Conservation (phyloP, 2,797 vertebrate species). For the Poecilia wingei region DNA sequence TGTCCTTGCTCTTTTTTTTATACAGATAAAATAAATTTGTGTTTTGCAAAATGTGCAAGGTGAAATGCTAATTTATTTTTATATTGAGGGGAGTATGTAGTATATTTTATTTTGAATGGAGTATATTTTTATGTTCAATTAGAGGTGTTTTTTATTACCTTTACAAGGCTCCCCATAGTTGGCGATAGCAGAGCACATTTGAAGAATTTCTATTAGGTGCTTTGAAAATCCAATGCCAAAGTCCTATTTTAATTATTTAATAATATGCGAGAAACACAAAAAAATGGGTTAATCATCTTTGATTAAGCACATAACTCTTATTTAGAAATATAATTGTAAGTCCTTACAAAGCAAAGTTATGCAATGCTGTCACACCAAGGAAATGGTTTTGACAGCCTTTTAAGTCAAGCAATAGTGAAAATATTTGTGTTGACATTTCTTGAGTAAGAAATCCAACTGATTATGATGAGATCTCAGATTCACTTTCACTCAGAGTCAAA, state of each 20-base stretch:
- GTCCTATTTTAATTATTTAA: background rate
- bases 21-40: constrained; percentile 5
- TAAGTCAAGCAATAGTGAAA: constrained; percentile 16
- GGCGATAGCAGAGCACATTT: background rate
- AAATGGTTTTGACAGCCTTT: constrained; percentile 32
- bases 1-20: constrained; percentile 1
- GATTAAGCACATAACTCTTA: background rate
- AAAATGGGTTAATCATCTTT: background rate
- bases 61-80: background rate
- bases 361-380: constrained; percentile 18
- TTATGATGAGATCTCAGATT: constrained; percentile 17
- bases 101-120: background rate
- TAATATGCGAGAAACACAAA: background rate
- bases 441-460: constrained; percentile 21
- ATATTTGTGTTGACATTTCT: constrained; percentile 15
- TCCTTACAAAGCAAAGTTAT: constrained; percentile 15
- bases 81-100: background rate
- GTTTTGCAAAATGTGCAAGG: constrained; percentile 3
- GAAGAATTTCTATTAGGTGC: background rate
- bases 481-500: constrained; percentile 6
- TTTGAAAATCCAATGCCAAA: constrained; percentile 4
- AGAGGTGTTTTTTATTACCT: background rate
- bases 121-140: background rate
- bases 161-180: background rate
- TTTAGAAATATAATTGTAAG: constrained; percentile 13